A percentile compares a stretch with the other conserved stretches of the same genome.
phyloP scores from a whole-genome alignment of 2,113 vertebrate genomes.

The Picathartes gymnocephalus region DNA sequence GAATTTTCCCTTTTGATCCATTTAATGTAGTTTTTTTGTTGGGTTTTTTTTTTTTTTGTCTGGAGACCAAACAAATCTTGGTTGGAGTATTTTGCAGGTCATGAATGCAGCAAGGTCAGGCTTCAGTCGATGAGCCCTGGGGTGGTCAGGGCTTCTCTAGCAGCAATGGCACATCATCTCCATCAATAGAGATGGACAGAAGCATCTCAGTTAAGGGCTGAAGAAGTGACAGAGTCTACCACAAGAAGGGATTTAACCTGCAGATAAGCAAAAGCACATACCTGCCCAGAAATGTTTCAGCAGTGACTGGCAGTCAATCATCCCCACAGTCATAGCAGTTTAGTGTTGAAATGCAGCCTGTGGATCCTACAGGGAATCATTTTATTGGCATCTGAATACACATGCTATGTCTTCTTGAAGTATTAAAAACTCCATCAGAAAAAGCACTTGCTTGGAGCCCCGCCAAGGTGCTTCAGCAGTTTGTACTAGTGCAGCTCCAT shows the following conservation, averaged over 20 bases:
- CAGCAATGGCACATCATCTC: not conserved
- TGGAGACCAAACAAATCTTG: not conserved
- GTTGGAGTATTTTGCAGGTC: not conserved
- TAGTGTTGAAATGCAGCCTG: not conserved
- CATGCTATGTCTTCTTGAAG: constrained; percentile 22
- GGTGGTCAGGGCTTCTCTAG: not conserved
- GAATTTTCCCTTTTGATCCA: not conserved
- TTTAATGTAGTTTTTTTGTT: not conserved
- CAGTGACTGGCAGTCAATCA: not conserved
- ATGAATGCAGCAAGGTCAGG: not conserved
- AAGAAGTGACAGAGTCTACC: not conserved
- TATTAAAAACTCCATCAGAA: constrained; percentile 25
- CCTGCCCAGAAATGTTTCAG: not conserved
- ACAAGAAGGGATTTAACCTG: not conserved
- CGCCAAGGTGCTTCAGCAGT: not conserved
- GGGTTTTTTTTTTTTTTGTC: too few species aligned
- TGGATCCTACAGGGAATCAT: not conserved
- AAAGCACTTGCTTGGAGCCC: not conserved
- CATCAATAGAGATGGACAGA: not conserved
- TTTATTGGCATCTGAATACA: constrained; percentile 17
- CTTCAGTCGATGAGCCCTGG: not conserved
- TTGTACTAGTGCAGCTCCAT: not conserved
- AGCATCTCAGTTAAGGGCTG: not conserved
- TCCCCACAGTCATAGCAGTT: not conserved
- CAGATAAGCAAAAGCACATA: not conserved